phyloP scores from a whole-genome alignment of 1,140 invertebrate genomes.

The Cecropterus lyciades region DNA sequence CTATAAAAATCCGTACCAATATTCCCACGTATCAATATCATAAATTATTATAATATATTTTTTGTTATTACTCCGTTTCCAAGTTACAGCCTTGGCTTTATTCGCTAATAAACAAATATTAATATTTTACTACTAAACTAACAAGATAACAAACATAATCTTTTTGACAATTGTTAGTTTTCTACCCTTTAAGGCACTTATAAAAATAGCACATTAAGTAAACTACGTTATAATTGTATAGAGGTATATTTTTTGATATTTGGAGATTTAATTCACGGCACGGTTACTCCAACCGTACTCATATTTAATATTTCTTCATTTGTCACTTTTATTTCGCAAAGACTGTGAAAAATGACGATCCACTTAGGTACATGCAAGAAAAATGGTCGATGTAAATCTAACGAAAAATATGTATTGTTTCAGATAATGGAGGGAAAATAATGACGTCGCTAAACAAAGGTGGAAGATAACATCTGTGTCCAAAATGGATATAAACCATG shows the following conservation, averaged over 20 bases:
- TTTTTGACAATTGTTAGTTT: too few species aligned
- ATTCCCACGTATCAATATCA: too few species aligned
- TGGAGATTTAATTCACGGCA: conserved; percentile 3
- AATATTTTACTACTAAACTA: too few species aligned
- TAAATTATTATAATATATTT: too few species aligned
- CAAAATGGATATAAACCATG: conserved; percentile 80
- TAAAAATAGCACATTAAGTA: too few species aligned
- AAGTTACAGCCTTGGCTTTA: too few species aligned
- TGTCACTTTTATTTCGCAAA: conserved; percentile 61
- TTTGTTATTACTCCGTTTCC: too few species aligned
- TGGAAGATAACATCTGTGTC: conserved; percentile 51
- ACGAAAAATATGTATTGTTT: conserved; percentile 60
- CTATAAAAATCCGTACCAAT: too few species aligned
- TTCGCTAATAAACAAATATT: too few species aligned
- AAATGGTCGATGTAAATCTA: conserved; percentile 42
- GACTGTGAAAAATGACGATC: conserved; percentile 69
- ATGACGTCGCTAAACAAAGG: conserved; percentile 57
- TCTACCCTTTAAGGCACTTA: too few species aligned
- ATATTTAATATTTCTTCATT: conserved; percentile 64
- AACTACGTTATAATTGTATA: too few species aligned
- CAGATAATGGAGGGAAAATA: conserved; percentile 61
- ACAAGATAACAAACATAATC: too few species aligned
- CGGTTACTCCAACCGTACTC: conserved; percentile 62
- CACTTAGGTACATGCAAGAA: conserved; percentile 48
- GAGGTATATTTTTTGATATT: neutral